These are phyloP conservation scores for Parthenolecanium corni DNA, from an alignment of 2,888 invertebrate genomes.

Conservation along the genomic window DNA sequence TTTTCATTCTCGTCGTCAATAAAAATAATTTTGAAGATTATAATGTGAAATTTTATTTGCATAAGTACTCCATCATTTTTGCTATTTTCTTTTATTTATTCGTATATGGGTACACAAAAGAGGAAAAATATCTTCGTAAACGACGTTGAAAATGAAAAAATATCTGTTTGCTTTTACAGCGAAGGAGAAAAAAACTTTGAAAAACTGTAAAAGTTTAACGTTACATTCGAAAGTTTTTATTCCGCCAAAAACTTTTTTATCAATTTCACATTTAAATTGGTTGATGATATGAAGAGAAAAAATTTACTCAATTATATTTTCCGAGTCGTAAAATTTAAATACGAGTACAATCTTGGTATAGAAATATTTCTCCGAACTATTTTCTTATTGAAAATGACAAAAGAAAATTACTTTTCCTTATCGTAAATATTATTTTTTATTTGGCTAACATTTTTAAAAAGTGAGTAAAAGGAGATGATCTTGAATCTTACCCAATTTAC, in stretches of 20 bases:
- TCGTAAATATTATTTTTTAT: background rate
- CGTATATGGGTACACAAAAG: too few relatives aligned
- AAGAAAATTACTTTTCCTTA: background rate
- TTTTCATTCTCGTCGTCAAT: too few relatives aligned
- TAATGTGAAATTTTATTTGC: too few relatives aligned
- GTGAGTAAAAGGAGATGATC: background rate
- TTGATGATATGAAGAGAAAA: slow-evolving; percentile 8
- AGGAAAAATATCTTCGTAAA: background rate
- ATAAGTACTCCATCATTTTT: too few relatives aligned
- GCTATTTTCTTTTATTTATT: too few relatives aligned
- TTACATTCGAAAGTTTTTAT: slow-evolving; percentile 13
- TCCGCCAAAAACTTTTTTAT: slow-evolving; percentile 11
- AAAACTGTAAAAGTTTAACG: slow-evolving; percentile 1
- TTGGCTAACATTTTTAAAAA: background rate
- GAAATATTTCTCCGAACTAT: slow-evolving; percentile 6
- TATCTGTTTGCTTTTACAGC: background rate
- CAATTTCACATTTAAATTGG: slow-evolving; percentile 16
- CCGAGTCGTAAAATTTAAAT: slow-evolving; percentile 24
- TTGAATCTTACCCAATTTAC: slow-evolving; percentile 20
- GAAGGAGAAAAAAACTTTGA: background rate
- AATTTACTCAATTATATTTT: slow-evolving; percentile 21
- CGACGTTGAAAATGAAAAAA: slow-evolving; percentile 3
- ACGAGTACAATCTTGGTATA: background rate
- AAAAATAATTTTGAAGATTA: too few relatives aligned
- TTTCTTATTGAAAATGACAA: background rate